phyloP scores from a whole-genome alignment of 2,797 vertebrate genomes.

The Clarias pachynema region DNA sequence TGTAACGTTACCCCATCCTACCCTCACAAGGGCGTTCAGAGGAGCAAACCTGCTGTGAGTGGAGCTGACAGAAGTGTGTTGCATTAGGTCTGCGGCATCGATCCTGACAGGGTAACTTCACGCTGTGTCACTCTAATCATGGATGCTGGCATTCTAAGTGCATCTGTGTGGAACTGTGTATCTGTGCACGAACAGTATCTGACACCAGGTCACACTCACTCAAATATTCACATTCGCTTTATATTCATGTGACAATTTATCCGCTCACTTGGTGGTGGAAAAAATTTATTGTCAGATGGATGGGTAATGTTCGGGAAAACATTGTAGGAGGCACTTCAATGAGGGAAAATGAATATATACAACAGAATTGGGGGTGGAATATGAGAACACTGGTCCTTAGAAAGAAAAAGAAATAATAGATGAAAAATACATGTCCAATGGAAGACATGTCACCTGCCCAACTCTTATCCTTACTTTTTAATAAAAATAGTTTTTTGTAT shows the following conservation, averaged over 20 bases:
- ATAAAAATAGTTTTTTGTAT: too few species aligned
- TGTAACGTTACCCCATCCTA: constrained; percentile 31
- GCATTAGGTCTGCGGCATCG: constrained; percentile 17
- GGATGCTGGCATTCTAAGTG: constrained; percentile 30
- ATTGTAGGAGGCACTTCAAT: neutral
- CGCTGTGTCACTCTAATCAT: constrained; percentile 34
- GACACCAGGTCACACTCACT: neutral
- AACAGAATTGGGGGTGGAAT: neutral
- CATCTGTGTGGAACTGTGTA: constrained; percentile 15
- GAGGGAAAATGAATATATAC: neutral
- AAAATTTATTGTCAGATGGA: neutral
- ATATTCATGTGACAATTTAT: neutral
- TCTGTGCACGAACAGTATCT: constrained; percentile 7
- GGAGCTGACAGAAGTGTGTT: constrained; percentile 10
- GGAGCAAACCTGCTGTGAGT: neutral
- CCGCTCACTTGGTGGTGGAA: neutral
- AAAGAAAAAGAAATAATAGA: neutral
- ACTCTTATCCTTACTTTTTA: too few species aligned
- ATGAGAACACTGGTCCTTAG: neutral
- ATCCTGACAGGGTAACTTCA: constrained; percentile 38
- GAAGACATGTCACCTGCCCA: too few species aligned
- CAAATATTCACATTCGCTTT: too few species aligned
- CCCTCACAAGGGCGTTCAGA: constrained; percentile 25
- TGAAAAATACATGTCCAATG: too few species aligned
- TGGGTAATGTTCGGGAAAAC: neutral